Base-by-base conservation (phyloP, 2,888 invertebrate genomes). In the Cantharis lateralis region DNA sequence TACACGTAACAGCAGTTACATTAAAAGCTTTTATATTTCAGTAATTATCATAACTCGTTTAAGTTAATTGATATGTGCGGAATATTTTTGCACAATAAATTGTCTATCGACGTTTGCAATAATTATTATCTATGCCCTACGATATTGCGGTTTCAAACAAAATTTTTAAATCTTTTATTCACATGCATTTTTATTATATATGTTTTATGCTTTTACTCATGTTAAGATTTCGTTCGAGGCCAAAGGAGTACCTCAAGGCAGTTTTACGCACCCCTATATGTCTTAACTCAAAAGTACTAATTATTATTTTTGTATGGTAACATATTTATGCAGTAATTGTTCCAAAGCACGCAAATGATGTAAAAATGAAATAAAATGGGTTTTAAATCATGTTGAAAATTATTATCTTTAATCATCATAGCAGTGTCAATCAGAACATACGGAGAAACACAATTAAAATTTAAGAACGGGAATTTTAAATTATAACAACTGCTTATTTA, bases 21-120 rank as follows among this genome's bases (percentile, higher is more conserved):
- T 66, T 66, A 66, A 66, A 66, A 66, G 64, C 15, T 66, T 66
- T 66, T 66, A 66, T 20, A 66, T 66, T 66, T 66, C 24, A 66
- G 18, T 66, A 66, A 66, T 66, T 66, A 66, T 66, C 24, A 66
- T 48, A 48, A 48, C 48, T 48, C 48, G 48, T 48, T 48, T 48
- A 48, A n/a, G 48, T 48, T 48, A 48, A 48, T 48, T 48, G 48
- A 48, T 48, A 48, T 48, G 48, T 48, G 24, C 7, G 48, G 48
- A 48, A 48, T 48, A 48, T 48, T 48, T 48, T 48, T n/a, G 7
- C 48, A 9, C n/a, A 48, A 48, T 48, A 48, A 48, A 48, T 48
- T 48, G n/a, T 48, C 7, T 48, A 48, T 48, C 48, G 7, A 48
- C 13, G 1, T 48, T 48, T 48, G 48, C 48, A 48, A 48, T 32